Evolutionary conservation across 2,797 vertebrate genomes (phyloP), one percentile per base, ranked within the genome.

Genomic region (Tragelaphus oryx): DNA sequence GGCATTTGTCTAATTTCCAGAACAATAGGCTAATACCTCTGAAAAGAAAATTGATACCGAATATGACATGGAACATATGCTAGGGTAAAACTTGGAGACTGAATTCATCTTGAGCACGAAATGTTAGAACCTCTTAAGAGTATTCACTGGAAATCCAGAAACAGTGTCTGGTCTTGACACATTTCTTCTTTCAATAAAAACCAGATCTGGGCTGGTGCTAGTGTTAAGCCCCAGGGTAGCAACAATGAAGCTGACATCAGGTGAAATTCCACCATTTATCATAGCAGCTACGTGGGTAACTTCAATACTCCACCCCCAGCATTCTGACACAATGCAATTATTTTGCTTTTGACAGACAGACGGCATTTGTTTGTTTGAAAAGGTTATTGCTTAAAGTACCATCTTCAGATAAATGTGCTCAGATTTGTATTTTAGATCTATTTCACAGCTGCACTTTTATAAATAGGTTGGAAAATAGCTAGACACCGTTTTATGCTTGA

Each of bases 401-500:
- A 78, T 50, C 75, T 92, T 83, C 11, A 46, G 37, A 89, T 91
- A 94, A 81, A 87, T 82, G 74, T 90, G 48, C 54, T 93, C 41
- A 41, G 60, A 90, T 95, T 96, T 97, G 81, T 92, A 94, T 96
- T 97, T 80, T 46, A 96, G 86, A 92, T 52, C 24, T 97, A 52
- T 96, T 96, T 89, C 89, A 93, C 81, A 97, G 96, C 30, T 90
- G 59, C 37, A 14, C 59, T 91, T 97, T 83, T 52, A 44, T 93
- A 74, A 93, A 82, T 76, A 94, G 82, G 50, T 93, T 26, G 54
- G 95, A 95, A 95, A 97, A 95, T 92, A 95, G 97, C 89, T 93
- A 87, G 89, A 89, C 86, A 96, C 57, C 65, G 79, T 83, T 96
- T 90, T 41, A 87, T 88, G 91, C 57, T 68, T 96, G 91, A 93